Conservation (phyloP, 2,113 vertebrate species). For the Gadus chalcogrammus region DNA sequence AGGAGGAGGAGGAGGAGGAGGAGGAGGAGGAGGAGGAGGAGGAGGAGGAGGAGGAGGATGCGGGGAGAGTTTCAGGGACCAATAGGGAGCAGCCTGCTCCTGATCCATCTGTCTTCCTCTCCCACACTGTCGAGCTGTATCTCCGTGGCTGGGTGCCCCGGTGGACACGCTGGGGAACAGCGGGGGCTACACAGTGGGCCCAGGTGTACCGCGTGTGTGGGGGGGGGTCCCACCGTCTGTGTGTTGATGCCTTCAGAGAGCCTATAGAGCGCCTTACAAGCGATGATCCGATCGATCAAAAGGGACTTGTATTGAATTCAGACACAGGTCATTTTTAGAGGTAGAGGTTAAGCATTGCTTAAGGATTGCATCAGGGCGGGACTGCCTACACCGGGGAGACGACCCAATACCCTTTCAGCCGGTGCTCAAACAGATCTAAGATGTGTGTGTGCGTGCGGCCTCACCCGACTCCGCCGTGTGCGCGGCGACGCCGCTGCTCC, state of each 20-base stretch:
- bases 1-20: constrained; percentile 6
- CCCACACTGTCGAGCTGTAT: constrained; percentile 5
- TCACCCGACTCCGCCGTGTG: constrained; percentile 87
- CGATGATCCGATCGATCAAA: no score
- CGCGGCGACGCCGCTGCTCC: constrained; percentile 79
- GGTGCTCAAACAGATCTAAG: no score
- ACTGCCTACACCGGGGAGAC: no score
- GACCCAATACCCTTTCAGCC: no score
- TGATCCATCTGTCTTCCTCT: constrained; percentile 33
- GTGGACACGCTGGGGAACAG: constrained; percentile 19
- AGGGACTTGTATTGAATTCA: no score
- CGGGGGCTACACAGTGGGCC: constrained; percentile 7
- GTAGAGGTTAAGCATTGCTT: no score
- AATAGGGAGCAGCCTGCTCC: constrained; percentile 36
- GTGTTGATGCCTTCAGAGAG: no score
- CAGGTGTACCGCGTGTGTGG: no score
- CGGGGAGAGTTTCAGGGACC: constrained; percentile 12
- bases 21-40: constrained; percentile 23
- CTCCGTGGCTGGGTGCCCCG: constrained; percentile 10
- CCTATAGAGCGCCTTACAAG: no score
- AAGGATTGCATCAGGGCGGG: no score
- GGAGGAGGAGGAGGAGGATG: not conserved
- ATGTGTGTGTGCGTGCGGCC: constrained; percentile 13
- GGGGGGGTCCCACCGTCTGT: no score
- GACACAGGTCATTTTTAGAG: no score